phyloP scores from a whole-genome alignment of 2,797 vertebrate species.

The Martes flavigula region DNA sequence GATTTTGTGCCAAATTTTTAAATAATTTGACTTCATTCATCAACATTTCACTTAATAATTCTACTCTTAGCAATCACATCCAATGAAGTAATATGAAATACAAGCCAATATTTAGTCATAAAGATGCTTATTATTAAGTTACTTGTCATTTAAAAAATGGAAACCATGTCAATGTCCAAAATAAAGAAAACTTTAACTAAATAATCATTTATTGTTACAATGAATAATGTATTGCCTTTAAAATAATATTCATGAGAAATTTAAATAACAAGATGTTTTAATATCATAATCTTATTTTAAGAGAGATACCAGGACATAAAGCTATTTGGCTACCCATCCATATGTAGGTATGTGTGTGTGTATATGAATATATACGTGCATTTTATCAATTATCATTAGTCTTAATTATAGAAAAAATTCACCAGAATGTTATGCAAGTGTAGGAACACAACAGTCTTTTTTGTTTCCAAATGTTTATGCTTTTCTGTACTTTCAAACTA shows the following conservation, averaged over 20 bases:
- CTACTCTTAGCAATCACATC: neutral
- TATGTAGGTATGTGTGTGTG: neutral
- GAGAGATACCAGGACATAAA: neutral
- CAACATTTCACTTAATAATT: slow-evolving; percentile 9
- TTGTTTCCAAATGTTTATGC: neutral
- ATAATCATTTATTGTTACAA: neutral
- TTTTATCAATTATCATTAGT: slow-evolving; percentile 1
- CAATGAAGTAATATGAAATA: neutral
- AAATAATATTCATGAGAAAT: neutral
- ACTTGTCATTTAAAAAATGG: neutral
- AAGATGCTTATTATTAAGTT: neutral
- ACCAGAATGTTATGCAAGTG: neutral
- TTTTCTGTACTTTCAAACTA: neutral
- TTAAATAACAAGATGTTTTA: slow-evolving; percentile 21
- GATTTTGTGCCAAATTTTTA: neutral
- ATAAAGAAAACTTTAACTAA: slow-evolving; percentile 34
- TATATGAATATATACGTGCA: neutral
- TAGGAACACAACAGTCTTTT: neutral
- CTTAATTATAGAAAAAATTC: neutral
- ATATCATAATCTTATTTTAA: neutral
- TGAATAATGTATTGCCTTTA: neutral
- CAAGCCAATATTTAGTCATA: neutral
- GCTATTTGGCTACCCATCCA: neutral
- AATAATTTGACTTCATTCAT: neutral
- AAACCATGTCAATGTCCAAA: neutral